phyloP scores from a whole-genome alignment of 2,888 invertebrate species.

The Pheosia tremula region DNA sequence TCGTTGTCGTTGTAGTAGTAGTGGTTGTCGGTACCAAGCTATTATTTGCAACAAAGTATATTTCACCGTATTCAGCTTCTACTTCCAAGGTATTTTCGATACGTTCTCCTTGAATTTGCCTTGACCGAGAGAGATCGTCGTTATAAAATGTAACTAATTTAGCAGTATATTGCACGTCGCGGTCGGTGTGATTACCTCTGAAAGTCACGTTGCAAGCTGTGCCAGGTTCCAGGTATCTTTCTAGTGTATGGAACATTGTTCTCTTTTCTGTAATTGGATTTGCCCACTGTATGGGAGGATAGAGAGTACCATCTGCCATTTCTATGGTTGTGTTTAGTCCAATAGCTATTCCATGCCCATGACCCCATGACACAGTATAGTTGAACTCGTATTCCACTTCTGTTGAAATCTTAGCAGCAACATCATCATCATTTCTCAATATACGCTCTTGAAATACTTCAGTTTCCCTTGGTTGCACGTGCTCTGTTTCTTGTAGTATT shows the following conservation, averaged over 20 bases:
- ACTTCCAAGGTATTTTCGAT: constrained; percentile 89
- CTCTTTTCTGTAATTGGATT: constrained; percentile 81
- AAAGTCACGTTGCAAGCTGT: constrained; percentile 93
- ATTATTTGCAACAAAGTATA: constrained; percentile 90
- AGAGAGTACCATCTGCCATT: constrained; percentile 82
- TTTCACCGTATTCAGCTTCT: constrained; percentile 88
- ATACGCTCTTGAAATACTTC: constrained; percentile 80
- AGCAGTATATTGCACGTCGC: constrained; percentile 90
- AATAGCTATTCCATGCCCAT: constrained; percentile 88
- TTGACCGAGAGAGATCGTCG: constrained; percentile 83
- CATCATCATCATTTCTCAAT: constrained; percentile 82
- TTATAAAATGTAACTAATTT: constrained; percentile 88
- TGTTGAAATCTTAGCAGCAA: constrained; percentile 87
- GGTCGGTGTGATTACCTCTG: constrained; percentile 88
- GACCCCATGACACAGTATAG: constrained; percentile 91
- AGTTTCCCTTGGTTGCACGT: constrained; percentile 74
- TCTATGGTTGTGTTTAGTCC: constrained; percentile 88
- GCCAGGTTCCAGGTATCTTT: constrained; percentile 88
- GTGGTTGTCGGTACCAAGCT: constrained; percentile 91
- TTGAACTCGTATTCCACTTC: constrained; percentile 89
- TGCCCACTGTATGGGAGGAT: constrained; percentile 89
- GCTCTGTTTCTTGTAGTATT: constrained; percentile 82
- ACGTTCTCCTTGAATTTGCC: constrained; percentile 86
- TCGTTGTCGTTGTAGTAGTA: constrained; percentile 86
- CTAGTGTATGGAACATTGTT: constrained; percentile 85